Evolutionary conservation across 2,888 invertebrate genomes (phyloP).

Genomic region (Ophion obscuratus): DNA sequence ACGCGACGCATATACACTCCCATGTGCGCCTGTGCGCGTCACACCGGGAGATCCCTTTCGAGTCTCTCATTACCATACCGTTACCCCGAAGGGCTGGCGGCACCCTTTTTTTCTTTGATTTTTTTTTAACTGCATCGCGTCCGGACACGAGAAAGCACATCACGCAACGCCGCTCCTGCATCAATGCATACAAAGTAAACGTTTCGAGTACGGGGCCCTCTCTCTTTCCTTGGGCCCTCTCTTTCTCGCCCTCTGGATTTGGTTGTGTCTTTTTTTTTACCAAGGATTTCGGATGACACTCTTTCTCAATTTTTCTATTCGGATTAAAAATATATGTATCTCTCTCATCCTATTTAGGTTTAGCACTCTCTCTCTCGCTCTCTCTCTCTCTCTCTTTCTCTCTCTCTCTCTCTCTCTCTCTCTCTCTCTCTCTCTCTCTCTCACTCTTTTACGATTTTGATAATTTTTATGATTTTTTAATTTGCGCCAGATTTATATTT

Average conservation of each 20-base stretch:
- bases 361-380: not conserved
- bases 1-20: conserved; percentile 38
- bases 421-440: too few species aligned
- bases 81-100: conserved; percentile 61
- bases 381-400: not conserved
- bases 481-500: too few species aligned
- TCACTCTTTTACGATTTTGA: too few species aligned
- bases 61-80: conserved; percentile 59
- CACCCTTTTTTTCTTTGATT: not conserved
- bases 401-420: too few species aligned
- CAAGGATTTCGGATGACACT: too few species aligned
- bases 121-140: conserved; percentile 41
- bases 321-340: too few species aligned
- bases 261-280: too few species aligned
- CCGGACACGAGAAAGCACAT: conserved; percentile 22
- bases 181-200: conserved; percentile 59
- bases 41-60: conserved; percentile 35
- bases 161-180: conserved; percentile 39
- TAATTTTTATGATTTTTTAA: too few species aligned
- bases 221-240: not conserved
- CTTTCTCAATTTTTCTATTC: too few species aligned
- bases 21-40: conserved; percentile 51
- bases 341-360: not conserved
- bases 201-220: conserved; percentile 29
- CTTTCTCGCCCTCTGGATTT: too few species aligned